A percentile compares a stretch with the other conserved stretches of the same genome.
phyloP scores from a whole-genome alignment of 1,140 invertebrate genomes.

The Diprion similis region DNA sequence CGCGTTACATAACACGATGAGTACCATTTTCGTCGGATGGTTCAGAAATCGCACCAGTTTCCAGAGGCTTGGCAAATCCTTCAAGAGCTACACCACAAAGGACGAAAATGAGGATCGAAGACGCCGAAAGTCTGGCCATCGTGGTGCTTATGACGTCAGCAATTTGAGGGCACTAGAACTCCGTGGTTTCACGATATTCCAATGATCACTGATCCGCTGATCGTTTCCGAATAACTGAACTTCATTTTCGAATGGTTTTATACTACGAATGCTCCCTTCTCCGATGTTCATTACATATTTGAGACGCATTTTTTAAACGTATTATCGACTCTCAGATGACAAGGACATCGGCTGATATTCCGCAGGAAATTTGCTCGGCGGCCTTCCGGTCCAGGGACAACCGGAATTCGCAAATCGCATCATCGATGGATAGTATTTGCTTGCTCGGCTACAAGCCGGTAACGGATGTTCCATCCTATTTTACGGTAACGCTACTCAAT shows the following conservation, averaged over 20 bases:
- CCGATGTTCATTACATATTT: slow-evolving; percentile 25
- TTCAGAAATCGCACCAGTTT: not conserved
- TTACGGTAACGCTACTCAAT: no score
- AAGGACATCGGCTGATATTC: slow-evolving; percentile 21
- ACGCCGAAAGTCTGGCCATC: not conserved
- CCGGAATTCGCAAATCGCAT: slow-evolving; percentile 24
- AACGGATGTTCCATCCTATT: no score
- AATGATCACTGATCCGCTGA: not conserved
- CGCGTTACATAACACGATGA: not conserved
- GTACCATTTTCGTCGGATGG: not conserved
- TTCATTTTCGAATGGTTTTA: slow-evolving; percentile 29
- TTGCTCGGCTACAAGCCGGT: no score
- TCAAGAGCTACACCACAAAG: not conserved
- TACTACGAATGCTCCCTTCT: slow-evolving; percentile 31
- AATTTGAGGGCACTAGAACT: not conserved
- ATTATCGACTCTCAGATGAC: not conserved
- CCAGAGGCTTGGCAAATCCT: not conserved
- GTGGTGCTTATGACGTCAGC: not conserved
- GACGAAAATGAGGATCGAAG: not conserved
- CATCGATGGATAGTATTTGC: not conserved
- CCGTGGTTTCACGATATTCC: not conserved
- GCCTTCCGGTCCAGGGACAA: slow-evolving; percentile 42
- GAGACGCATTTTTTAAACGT: slow-evolving; percentile 4
- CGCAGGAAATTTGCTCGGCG: slow-evolving; percentile 28
- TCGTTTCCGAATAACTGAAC: slow-evolving; percentile 13